These are phyloP conservation scores for Andricus curvator DNA, from an alignment of 2,888 invertebrate genomes.

Conservation along the genomic window DNA sequence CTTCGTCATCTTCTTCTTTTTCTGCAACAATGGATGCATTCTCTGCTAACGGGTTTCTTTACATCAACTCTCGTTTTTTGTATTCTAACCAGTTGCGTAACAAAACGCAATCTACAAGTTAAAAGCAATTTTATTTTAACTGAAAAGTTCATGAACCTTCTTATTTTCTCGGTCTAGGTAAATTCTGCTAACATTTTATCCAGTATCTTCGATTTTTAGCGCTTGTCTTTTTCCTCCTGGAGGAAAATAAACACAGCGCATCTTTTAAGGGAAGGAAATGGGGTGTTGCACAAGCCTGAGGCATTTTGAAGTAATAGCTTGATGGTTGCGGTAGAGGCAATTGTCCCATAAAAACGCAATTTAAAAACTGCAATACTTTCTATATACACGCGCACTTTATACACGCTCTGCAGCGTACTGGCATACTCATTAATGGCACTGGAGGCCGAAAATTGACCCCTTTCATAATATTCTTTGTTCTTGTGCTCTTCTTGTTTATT, in stretches of 20 bases:
- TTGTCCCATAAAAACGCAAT: neutral
- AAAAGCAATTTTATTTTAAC: neutral
- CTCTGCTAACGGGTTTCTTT: slow-evolving; percentile 12
- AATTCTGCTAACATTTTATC: neutral
- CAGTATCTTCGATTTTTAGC: neutral
- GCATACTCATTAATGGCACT: neutral
- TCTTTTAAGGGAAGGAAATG: neutral
- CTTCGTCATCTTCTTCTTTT: slow-evolving; percentile 19
- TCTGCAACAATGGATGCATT: slow-evolving; percentile 10
- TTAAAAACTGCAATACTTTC: neutral
- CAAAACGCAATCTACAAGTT: neutral
- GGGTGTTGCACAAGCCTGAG: neutral
- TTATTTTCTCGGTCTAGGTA: neutral
- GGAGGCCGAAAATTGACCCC: neutral
- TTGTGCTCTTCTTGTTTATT: slow-evolving; percentile 8
- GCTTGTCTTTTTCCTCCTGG: neutral
- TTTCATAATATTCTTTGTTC: slow-evolving; percentile 10
- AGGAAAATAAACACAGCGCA: neutral
- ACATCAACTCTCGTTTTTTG: neutral
- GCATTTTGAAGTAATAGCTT: neutral
- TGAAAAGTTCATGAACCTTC: neutral
- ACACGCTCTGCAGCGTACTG: neutral
- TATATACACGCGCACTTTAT: neutral
- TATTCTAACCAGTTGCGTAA: neutral
- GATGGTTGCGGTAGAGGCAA: neutral